These are phyloP conservation scores for Catharus minimus DNA, from an alignment of 2,113 vertebrate species.

Conservation along the genomic window DNA sequence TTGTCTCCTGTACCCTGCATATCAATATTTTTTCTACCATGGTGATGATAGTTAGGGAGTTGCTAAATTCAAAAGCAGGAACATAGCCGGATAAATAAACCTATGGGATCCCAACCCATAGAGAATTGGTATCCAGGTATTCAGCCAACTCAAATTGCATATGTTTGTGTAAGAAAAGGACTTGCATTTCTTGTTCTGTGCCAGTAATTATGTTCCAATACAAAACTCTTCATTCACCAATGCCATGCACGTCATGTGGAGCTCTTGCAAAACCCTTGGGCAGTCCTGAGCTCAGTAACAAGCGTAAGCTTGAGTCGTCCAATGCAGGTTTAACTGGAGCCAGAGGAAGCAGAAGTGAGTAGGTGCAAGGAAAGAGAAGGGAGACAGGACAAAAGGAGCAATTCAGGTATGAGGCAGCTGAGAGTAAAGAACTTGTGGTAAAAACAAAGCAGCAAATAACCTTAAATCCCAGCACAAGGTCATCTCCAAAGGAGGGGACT, in stretches of 20 bases:
- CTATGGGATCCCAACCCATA: conserved; percentile 48
- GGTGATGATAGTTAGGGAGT: conserved; percentile 46
- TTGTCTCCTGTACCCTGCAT: conserved; percentile 20
- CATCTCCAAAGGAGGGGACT: not conserved
- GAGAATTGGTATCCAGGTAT: conserved; percentile 50
- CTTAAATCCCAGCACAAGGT: not conserved
- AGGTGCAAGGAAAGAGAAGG: not conserved
- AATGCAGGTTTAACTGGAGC: not conserved
- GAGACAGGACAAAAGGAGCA: not conserved
- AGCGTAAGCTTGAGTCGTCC: not conserved
- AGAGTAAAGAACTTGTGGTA: not conserved
- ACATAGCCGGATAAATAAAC: conserved; percentile 66
- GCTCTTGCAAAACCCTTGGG: not conserved
- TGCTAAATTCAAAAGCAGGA: conserved; percentile 52
- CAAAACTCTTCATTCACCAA: conserved; percentile 45
- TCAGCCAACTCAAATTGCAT: conserved; percentile 67
- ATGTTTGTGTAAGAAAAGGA: conserved; percentile 65
- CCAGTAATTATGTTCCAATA: conserved; percentile 26
- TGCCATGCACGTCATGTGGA: not conserved
- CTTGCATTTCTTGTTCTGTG: conserved; percentile 55
- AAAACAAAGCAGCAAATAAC: not conserved
- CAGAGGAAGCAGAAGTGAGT: not conserved
- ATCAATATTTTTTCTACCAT: conserved; percentile 64
- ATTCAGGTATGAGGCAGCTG: not conserved
- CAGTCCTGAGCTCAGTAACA: not conserved